Base-by-base conservation (phyloP, 2,113 vertebrate genomes). In the Gyps fulvus region DNA sequence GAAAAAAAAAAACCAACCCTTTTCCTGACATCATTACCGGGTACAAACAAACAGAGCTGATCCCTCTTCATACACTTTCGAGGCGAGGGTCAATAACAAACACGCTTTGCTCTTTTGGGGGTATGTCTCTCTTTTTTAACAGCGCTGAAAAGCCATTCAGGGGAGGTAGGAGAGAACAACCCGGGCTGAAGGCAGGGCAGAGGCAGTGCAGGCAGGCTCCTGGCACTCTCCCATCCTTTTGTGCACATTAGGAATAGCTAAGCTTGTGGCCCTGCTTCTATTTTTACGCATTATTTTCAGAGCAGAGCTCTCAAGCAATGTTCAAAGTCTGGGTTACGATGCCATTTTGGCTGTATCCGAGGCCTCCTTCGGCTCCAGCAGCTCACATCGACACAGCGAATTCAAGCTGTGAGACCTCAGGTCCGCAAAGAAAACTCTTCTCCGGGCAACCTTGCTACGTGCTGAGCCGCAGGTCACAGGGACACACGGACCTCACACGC, bases 11-110 rank as follows among this genome's bases (percentile, higher is more conserved):
- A 34, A 8, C 22, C 8, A 5, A 6, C 10, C 7, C 73, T 89
- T 96, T 94, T 94, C 80, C 96, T 90, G 86, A 95, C 93, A 97
- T 94, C 73, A 92, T 89, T 84, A 93, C 42, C 52, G 92, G 91
- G 49, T 82, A 57, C 78, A 93, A 89, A 93, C 85, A 95, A 94
- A 90, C 93, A 93, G 89, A 89, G 77, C 73, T 92, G 80, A 85
- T 94, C 93, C 88, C 82, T 95, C 85, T 87, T 90, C 95, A 78
- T 61, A 65, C 42, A 27, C 83, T 91, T 88, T 36, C 27, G 11
- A 76, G 72, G 65, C 38, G 32, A 82, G 88, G 77, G 90, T 95
- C 89, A 91, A 79, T 66, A 93, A 94, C 82, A 91, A 89, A 45
- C 78, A 90, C 40, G 4, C 77, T 92, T 94, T 95, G 83, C 87